A percentile compares a stretch with the other conserved stretches of the same genome.
These are phyloP conservation scores for Meliscaeva auricollis DNA, from an alignment of 2,888 invertebrate species.

Conservation along the genomic window DNA sequence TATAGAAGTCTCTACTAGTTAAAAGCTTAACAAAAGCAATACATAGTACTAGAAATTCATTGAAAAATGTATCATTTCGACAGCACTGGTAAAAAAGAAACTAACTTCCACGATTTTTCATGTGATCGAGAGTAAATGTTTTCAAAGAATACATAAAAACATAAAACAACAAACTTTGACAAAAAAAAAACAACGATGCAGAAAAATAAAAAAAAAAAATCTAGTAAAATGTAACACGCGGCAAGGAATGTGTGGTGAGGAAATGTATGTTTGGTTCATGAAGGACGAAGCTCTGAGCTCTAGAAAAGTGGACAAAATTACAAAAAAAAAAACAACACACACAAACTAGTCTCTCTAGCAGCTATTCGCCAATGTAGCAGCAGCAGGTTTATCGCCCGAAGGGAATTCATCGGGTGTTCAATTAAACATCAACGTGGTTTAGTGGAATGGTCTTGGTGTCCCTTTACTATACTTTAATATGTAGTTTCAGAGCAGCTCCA, in stretches of 20 bases:
- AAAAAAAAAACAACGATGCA: constrained; percentile 1
- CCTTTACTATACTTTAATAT: not conserved
- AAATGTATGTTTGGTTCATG: constrained; percentile 18
- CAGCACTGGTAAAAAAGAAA: not conserved
- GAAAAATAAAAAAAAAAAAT: constrained; percentile 26
- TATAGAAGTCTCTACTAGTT: no score
- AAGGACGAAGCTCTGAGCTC: not conserved
- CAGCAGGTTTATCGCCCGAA: constrained; percentile 70
- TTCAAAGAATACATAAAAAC: constrained; percentile 7
- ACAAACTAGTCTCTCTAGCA: constrained; percentile 52
- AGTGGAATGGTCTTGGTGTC: constrained; percentile 43
- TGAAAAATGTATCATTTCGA: not conserved
- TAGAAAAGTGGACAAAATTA: constrained; percentile 47
- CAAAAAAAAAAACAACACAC: not conserved
- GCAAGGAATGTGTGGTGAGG: constrained; percentile 56
- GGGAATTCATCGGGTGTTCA: constrained; percentile 75
- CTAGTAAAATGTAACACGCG: constrained; percentile 69
- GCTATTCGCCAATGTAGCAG: constrained; percentile 28
- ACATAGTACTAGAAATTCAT: not conserved
- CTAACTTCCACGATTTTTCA: constrained; percentile 29
- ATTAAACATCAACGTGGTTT: constrained; percentile 69
- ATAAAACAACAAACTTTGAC: not conserved
- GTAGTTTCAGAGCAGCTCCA: not conserved
- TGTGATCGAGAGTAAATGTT: constrained; percentile 59
- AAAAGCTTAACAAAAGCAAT: no score